Conservation (phyloP, 2,888 invertebrate species). For the Heteropelma amictum region DNA sequence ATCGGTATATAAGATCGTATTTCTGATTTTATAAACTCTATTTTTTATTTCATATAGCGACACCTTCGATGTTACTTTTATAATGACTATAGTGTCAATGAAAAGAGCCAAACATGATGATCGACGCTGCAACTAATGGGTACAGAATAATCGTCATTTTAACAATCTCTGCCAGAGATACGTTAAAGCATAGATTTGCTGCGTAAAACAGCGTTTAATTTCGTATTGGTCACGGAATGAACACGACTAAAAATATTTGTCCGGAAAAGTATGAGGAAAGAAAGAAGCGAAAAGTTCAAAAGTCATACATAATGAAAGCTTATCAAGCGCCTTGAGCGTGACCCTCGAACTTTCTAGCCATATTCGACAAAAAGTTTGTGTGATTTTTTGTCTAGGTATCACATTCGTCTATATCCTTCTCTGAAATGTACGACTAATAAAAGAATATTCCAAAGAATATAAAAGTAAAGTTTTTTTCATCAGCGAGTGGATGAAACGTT, state of each 20-base stretch:
- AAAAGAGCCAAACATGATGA: no score
- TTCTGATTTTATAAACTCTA: no score
- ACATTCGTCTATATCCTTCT: background rate
- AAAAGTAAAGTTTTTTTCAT: background rate
- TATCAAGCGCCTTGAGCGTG: slow-evolving; percentile 48
- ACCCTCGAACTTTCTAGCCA: slow-evolving; percentile 44
- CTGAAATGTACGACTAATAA: background rate
- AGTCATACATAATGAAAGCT: slow-evolving; percentile 51
- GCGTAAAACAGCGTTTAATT: slow-evolving; percentile 45
- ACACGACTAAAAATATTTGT: background rate
- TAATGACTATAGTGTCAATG: no score
- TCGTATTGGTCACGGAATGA: background rate
- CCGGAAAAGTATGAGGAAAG: background rate
- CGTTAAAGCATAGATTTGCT: slow-evolving; percentile 3
- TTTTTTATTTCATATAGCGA: no score
- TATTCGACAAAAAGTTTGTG: background rate
- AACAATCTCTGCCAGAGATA: no score
- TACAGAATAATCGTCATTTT: no score
- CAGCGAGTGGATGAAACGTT: background rate
- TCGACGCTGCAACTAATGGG: no score
- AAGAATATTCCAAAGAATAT: background rate
- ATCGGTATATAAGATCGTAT: no score
- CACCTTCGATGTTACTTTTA: no score
- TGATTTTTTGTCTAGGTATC: no score
- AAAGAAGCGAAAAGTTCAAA: slow-evolving; percentile 52